phyloP scores from a whole-genome alignment of 2,797 vertebrate genomes.

The Anolis apletophallus region DNA sequence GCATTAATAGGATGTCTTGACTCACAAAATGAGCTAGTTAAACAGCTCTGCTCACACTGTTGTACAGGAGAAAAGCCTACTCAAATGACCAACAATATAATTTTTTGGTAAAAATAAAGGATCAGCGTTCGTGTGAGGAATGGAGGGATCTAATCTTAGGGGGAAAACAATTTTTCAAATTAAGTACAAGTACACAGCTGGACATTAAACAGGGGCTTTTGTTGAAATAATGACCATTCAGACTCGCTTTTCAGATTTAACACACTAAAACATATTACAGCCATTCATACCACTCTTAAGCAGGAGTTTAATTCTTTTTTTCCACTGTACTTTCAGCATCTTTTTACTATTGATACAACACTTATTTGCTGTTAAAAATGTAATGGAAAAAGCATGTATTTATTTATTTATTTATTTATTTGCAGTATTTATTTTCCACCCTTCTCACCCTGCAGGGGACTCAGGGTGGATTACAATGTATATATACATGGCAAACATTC shows the following conservation, averaged over 20 bases:
- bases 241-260: constrained; percentile 63
- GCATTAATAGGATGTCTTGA: constrained; percentile 31
- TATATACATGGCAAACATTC: too few relatives aligned
- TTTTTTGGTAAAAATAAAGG: not conserved
- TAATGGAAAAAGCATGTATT: not conserved
- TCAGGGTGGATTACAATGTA: too few relatives aligned
- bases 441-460: too few relatives aligned
- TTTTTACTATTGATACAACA: not conserved
- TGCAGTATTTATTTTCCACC: too few relatives aligned
- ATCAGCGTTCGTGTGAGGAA: not conserved
- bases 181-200: not conserved
- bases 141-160: not conserved
- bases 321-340: constrained; percentile 41
- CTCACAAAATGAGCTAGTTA: constrained; percentile 51
- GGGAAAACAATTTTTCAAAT: constrained; percentile 19
- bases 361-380: not conserved
- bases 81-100: constrained; percentile 28
- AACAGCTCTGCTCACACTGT: constrained; percentile 41
- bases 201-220: constrained; percentile 24
- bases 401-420: too few relatives aligned
- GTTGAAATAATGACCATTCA: constrained; percentile 62
- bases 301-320: constrained; percentile 28
- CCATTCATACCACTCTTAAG: constrained; percentile 59
- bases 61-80: constrained; percentile 27
- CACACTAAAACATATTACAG: constrained; percentile 41